Percentiles rank a stretch among this genome's conserved stretches.
phyloP scores from a whole-genome alignment of 2,113 vertebrate species.

The Halichoeres trimaculatus region DNA sequence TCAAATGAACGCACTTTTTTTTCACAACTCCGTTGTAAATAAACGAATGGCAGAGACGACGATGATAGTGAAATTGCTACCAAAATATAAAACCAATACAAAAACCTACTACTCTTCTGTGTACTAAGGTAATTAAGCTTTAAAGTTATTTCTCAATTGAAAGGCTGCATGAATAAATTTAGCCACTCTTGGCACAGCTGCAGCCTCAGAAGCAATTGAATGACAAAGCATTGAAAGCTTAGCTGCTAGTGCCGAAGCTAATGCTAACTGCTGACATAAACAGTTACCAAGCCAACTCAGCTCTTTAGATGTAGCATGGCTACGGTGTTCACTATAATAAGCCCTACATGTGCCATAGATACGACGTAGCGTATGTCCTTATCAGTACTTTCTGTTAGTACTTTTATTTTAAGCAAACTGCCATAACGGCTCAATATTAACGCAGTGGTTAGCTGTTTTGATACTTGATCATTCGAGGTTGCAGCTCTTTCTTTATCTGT shows the following conservation, averaged over 20 bases:
- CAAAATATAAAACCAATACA: constrained; percentile 23
- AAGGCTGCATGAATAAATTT: neutral
- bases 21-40: constrained; percentile 81
- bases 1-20: constrained; percentile 45
- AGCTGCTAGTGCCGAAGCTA: constrained; percentile 68
- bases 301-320: neutral
- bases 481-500: neutral
- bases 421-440: neutral
- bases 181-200: neutral
- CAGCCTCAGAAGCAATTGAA: constrained; percentile 39
- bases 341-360: neutral
- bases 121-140: constrained; percentile 57
- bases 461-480: neutral
- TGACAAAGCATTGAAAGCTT: constrained; percentile 68
- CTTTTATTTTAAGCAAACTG: neutral
- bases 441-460: constrained; percentile 33
- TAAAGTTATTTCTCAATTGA: neutral
- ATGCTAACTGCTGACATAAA: constrained; percentile 61
- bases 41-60: constrained; percentile 77
- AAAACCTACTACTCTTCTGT: constrained; percentile 26
- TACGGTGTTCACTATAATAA: neutral
- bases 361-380: neutral
- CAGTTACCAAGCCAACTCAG: constrained; percentile 6
- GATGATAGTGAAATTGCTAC: constrained; percentile 40
- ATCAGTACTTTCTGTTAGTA: neutral